Conservation (phyloP, 1,140 invertebrate genomes). For the Periplaneta americana region DNA sequence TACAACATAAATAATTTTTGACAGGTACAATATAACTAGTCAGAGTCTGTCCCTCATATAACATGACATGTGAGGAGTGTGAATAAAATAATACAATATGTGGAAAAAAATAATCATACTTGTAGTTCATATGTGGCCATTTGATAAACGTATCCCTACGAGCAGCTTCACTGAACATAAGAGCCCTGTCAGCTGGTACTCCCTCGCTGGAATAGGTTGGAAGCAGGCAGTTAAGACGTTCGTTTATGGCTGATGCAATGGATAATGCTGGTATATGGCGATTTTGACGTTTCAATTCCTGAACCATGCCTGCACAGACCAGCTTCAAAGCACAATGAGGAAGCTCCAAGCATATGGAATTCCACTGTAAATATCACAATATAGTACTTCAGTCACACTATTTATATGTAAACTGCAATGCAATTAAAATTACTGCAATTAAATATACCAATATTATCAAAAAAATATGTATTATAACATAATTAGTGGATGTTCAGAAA, state of each 20-base stretch:
- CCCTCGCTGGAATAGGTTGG: constrained; percentile 29
- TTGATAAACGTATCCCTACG: constrained; percentile 83
- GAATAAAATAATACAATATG: too few relatives aligned
- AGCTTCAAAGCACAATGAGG: constrained; percentile 69
- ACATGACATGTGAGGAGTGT: too few relatives aligned
- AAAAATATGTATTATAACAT: too few relatives aligned
- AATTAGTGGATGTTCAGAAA: too few relatives aligned
- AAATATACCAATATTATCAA: too few relatives aligned
- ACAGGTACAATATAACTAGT: too few relatives aligned
- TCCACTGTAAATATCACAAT: constrained; percentile 61
- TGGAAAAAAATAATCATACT: constrained; percentile 60
- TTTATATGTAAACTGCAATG: neutral
- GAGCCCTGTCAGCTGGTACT: constrained; percentile 51
- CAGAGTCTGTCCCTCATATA: too few relatives aligned
- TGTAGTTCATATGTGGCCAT: constrained; percentile 96
- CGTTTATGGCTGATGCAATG: constrained; percentile 81
- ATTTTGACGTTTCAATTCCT: constrained; percentile 75
- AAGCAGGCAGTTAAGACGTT: constrained; percentile 73
- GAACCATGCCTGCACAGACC: constrained; percentile 70
- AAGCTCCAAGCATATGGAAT: constrained; percentile 76
- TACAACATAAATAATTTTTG: too few relatives aligned
- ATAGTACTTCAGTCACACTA: neutral
- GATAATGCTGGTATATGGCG: constrained; percentile 77
- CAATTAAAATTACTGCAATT: too few relatives aligned
- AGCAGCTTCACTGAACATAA: constrained; percentile 89